phyloP scores from a whole-genome alignment of 2,113 vertebrate species.

The Aphyosemion australe region DNA sequence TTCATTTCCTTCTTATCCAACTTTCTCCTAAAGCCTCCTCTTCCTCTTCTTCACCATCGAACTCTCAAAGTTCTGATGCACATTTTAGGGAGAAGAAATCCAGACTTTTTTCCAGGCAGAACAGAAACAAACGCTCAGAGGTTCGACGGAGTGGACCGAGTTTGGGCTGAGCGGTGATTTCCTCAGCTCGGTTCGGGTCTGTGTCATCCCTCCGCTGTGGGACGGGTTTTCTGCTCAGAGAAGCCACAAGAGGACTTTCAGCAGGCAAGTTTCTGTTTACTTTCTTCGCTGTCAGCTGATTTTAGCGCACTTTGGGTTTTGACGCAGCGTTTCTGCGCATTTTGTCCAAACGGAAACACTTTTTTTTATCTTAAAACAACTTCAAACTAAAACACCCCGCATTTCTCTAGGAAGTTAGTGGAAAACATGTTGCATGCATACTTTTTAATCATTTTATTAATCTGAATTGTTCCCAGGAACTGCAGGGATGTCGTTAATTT shows the following conservation, averaged over 20 bases:
- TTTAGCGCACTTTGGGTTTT: background rate
- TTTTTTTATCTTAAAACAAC: too few species aligned
- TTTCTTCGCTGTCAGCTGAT: background rate
- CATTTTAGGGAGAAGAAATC: background rate
- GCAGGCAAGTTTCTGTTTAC: slow-evolving; percentile 27
- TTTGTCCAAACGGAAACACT: too few species aligned
- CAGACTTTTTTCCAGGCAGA: background rate
- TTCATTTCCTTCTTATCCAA: slow-evolving; percentile 63
- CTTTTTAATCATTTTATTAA: too few species aligned
- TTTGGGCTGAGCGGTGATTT: background rate
- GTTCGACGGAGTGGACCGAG: too few species aligned
- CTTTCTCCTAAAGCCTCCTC: slow-evolving; percentile 8
- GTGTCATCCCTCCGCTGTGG: background rate
- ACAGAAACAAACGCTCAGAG: background rate
- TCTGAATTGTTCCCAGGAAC: too few species aligned
- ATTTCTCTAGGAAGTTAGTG: too few species aligned
- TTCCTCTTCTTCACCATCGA: slow-evolving; percentile 15
- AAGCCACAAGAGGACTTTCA: background rate
- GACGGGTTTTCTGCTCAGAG: too few species aligned
- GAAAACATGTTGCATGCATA: too few species aligned
- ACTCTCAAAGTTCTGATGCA: background rate
- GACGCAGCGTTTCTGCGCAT: background rate
- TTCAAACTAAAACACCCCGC: too few species aligned
- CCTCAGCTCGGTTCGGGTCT: background rate
- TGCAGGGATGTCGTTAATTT: too few species aligned